Percentiles rank a stretch among this genome's conserved stretches.
phyloP scores from a whole-genome alignment of 92 coral and sea anemone genomes.

The Porites evermanni region DNA sequence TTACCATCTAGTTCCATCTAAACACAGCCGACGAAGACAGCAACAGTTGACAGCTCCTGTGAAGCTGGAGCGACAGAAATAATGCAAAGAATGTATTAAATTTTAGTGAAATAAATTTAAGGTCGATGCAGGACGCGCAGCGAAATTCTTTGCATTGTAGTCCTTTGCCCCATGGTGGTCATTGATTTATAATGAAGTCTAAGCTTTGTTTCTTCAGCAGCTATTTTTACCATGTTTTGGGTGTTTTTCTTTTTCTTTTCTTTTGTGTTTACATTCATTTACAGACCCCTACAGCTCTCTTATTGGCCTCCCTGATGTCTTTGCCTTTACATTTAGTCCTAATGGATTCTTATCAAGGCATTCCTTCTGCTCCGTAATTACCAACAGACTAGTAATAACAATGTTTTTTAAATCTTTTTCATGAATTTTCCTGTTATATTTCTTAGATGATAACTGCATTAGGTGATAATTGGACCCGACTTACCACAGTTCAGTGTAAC shows the following conservation, averaged over 20 bases:
- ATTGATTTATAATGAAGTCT: background rate
- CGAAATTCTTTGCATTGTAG: background rate
- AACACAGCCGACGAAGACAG: no score
- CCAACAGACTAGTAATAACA: background rate
- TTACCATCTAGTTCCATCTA: conserved; percentile 10
- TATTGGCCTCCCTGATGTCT: background rate
- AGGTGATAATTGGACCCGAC: background rate
- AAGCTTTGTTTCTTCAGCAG: conserved; percentile 8
- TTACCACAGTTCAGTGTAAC: background rate
- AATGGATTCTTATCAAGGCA: background rate
- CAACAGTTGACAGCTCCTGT: no score
- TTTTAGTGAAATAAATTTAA: background rate
- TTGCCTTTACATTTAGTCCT: background rate
- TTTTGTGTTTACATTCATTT: background rate
- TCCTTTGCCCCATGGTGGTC: background rate
- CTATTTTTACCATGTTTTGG: background rate
- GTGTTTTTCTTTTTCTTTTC: background rate
- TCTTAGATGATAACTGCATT: background rate
- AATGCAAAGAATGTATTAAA: background rate
- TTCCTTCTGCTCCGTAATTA: background rate
- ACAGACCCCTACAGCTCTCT: background rate
- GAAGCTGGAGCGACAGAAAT: no score
- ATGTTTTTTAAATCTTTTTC: background rate
- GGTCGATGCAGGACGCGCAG: background rate
- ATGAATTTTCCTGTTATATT: background rate